Evolutionary conservation across 2,888 invertebrate genomes (phyloP), one percentile per base, ranked within the genome.

Genomic region (Minunthozetes semirufus): DNA sequence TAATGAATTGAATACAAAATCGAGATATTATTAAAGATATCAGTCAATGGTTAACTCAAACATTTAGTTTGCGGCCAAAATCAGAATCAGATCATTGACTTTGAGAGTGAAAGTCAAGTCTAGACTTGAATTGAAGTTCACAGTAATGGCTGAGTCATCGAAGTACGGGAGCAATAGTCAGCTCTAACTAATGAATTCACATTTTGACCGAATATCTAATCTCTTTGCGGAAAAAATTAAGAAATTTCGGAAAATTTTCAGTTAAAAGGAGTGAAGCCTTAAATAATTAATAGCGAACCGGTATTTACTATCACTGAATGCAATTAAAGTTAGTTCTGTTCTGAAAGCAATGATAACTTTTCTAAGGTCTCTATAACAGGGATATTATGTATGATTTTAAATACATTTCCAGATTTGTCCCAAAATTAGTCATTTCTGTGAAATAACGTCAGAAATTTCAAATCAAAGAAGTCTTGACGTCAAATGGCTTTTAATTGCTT

Each of bases 21-120:
- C 19, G 19, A 27, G 59, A 27, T 22, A 29, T 29, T 59, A 59
- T 59, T 19, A 19, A 13, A 63, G 63, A 63, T 33, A 63, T 63
- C 9, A 63, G 25, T 63, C 17, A 63, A 63, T 38, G 17, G 29
- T 63, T 17, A 9, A 29, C 2, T 66, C n/a, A 38, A 66, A 42
- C 42, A 22, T 17, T n/a, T 42, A 11, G 13, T n/a, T 27, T 9
- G 9, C 27, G 17, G 27, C 22, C 17, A 17, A 61, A 63, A 63
- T 63, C 33, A 63, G 13, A 33, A n/a, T 33, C 17, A 63, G 66
- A 42, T 66, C 66, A 66, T 66, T 66, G 42, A 66, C 66, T 66
- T 59, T 27, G 27, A 38, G 63, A 38, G 38, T 8, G 38, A 22
- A n/a, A n/a, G 11, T 42, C 9, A 42, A 66, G 66, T 63, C 63